Base-by-base conservation (phyloP, 2,797 vertebrate species). In the Eulemur rubriventer region DNA sequence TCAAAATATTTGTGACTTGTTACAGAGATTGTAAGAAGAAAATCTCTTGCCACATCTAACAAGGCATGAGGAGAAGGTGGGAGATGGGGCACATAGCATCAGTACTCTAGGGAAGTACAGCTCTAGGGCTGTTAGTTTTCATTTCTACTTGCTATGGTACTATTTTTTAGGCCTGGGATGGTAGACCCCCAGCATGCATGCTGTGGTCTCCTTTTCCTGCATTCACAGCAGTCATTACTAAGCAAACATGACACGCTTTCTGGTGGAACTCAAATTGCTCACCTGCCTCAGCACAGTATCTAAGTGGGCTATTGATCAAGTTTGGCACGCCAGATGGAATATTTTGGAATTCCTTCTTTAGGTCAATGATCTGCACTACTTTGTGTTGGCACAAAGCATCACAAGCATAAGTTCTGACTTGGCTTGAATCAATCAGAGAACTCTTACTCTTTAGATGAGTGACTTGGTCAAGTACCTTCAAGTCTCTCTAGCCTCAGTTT, bases 1-100 rank as follows among this genome's bases (percentile, higher is more conserved):
- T 83, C 70, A 87, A 84, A 79, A 76, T 91, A 70, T 43, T 46
- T 90, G n/a, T 83, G 43, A 84, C 65, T 35, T n/a, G n/a, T n/a
- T 48, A 61, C 3, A 65, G 38, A 52, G 57, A 83, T 2, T 87
- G n/a, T 30, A 72, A 92, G 89, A 80, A 46, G 59, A 83, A 76
- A 52, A 83, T 2, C 16, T 30, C 43, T 41, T 70, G 43, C 43
- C 69, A 67, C 1, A 73, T 8, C 69, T 52, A 78, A 69, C 13
- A 72, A 91, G 88, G 46, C 65, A 26, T 0, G 35, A 59, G 26
- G 67, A 72, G 35, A 65, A 43, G 30, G 20, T 20, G 28, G 75
- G 48, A 38, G 70, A n/a, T 3, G 17, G 16, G 43, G 70, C 17
- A 52, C 1, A n/a, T 18, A 61, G 41, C 2, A 2, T 28, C 24